Evolutionary conservation across 2,888 invertebrate genomes (phyloP), one percentile per base, ranked within the genome.

Genomic region (Ochropleura plecta): DNA sequence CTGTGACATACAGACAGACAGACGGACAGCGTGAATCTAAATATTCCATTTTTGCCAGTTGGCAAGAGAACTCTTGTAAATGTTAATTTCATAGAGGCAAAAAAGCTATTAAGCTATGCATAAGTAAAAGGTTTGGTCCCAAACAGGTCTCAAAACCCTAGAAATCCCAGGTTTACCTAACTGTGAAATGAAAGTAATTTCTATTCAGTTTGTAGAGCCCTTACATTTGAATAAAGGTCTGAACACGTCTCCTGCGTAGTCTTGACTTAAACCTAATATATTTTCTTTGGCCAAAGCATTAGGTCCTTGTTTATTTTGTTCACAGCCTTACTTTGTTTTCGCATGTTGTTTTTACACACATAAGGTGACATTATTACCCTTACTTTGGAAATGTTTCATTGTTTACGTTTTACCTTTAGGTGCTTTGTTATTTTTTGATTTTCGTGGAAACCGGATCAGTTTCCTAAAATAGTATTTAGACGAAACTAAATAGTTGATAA

Each of bases 141-240:
- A 7, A n/a, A 76, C 3, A 42, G 51, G 42, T 55, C 49, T 46
- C 82, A 18, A 64, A 66, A 18, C 9, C 5, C 30, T 10, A 40
- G 5, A 82, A 78, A 78, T 68, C 64, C 40, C 40, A 53, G 69
- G 70, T 46, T 57, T 51, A 67, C 59, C 57, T 44, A 20, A 20
- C 53, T 78, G 65, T 65, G 44, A 70, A 79, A 79, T 79, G 18
- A 40, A 79, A 64, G 30, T 48, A 49, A 79, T 79, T 68, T 49
- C 59, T 71, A 64, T 79, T 83, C 72, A 79, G 57, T 55, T 77
- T 69, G 16, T 46, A 40, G 40, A 70, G 64, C 59, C 48, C 46
- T 82, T 51, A 67, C 12, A 57, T 78, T 51, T 62, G 9, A 70
- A 78, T 69, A 67, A 70, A 67, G 42, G 79, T 63, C 12, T 51